These are phyloP conservation scores for Allygus modestus DNA, from an alignment of 2,888 invertebrate species.

Conservation along the genomic window DNA sequence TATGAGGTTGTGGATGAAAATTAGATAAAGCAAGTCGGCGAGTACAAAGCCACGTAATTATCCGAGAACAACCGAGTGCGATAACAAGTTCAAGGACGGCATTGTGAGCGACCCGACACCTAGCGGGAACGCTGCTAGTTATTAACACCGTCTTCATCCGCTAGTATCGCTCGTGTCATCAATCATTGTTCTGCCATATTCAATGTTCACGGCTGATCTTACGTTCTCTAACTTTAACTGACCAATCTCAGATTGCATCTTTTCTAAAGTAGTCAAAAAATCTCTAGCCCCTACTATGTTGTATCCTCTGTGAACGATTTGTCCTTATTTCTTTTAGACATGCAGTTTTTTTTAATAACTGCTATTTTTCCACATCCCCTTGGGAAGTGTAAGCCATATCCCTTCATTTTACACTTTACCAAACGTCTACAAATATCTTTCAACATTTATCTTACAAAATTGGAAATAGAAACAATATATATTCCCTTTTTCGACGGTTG, in stretches of 20 bases:
- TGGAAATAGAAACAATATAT: too few relatives aligned
- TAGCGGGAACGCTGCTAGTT: not conserved
- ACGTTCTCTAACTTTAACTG: not conserved
- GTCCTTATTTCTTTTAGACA: too few relatives aligned
- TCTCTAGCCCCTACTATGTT: too few relatives aligned
- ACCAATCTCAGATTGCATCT: not conserved
- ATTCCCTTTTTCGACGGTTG: too few relatives aligned
- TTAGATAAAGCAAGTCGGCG: constrained; percentile 9
- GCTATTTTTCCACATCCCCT: too few relatives aligned
- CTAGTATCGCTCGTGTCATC: not conserved
- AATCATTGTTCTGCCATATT: constrained; percentile 1
- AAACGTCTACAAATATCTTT: too few relatives aligned
- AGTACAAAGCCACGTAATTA: constrained; percentile 7
- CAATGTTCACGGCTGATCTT: not conserved
- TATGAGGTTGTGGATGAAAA: not conserved
- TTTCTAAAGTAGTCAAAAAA: too few relatives aligned
- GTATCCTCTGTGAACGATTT: too few relatives aligned
- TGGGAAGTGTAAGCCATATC: too few relatives aligned
- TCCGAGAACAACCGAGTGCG: not conserved
- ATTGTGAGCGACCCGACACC: not conserved
- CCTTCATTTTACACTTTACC: too few relatives aligned
- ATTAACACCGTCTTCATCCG: constrained; percentile 19
- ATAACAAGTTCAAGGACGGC: constrained; percentile 19
- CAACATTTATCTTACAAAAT: too few relatives aligned
- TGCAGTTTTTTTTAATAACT: too few relatives aligned